Percentiles rank a stretch among this genome's conserved stretches.
Evolutionary conservation across 1,140 invertebrate genomes (phyloP).

Genomic region (Pseudomyrmex concolor): DNA sequence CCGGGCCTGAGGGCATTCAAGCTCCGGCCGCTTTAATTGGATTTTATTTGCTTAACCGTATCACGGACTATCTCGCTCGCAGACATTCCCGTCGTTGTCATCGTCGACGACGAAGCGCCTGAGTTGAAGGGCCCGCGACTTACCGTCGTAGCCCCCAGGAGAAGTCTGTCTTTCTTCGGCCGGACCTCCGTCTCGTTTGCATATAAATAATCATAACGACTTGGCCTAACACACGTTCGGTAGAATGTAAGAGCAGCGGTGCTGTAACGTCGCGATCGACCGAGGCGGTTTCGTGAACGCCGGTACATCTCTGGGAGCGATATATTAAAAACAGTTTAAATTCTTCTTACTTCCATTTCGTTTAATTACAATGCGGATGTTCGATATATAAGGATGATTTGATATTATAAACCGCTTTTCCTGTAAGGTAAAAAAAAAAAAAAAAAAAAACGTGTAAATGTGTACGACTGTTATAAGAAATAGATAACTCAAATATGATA

Average conservation of each 20-base stretch:
- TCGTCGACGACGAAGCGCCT: not conserved
- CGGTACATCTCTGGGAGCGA: not conserved
- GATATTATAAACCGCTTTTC: not conserved
- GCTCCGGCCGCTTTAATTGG: slow-evolving; percentile 69
- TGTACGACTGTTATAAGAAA: not conserved
- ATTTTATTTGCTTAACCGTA: slow-evolving; percentile 75
- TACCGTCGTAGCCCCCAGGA: slow-evolving; percentile 18
- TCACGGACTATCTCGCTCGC: slow-evolving; percentile 29
- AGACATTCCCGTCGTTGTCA: slow-evolving; percentile 21
- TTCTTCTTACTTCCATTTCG: too few species aligned
- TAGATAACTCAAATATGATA: too few species aligned
- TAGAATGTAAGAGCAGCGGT: slow-evolving; percentile 21
- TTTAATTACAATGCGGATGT: slow-evolving; percentile 24
- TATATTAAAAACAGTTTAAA: slow-evolving; percentile 20
- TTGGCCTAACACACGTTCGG: slow-evolving; percentile 22
- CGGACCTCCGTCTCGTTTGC: slow-evolving; percentile 35
- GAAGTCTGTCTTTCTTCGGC: not conserved
- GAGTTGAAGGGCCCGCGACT: slow-evolving; percentile 37
- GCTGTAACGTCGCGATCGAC: slow-evolving; percentile 19
- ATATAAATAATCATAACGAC: slow-evolving; percentile 63
- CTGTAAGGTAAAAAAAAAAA: too few species aligned
- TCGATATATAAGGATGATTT: slow-evolving; percentile 6
- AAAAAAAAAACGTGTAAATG: slow-evolving; percentile 28
- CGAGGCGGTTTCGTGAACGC: too few species aligned
- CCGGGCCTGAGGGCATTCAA: slow-evolving; percentile 52